Base-by-base conservation (phyloP, 1,140 invertebrate genomes). In the Polypedilum vanderplanki region DNA sequence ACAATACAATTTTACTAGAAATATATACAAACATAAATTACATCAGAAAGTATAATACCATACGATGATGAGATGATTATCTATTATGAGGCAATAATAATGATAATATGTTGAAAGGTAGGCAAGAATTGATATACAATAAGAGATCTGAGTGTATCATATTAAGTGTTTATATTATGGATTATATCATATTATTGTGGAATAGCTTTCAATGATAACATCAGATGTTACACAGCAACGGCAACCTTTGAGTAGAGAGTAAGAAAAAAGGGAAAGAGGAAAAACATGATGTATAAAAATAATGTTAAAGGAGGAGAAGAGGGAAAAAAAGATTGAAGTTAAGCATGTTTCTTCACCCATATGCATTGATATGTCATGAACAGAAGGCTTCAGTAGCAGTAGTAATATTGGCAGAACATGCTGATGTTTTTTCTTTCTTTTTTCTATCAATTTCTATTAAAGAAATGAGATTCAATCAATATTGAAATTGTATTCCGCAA, bases 131-230 rank as follows among this genome's bases (percentile, higher is more conserved):
- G 46, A 57, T 57, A 57, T 57, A 33, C 24, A 33, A 33, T 33
- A 33, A 33, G 2, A 33, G 2, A 33, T 33, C 24, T 5, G 46
- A 57, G 46, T 57, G 46, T 57, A 57, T 57, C 46, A 57, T 57
- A 57, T 57, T n/a, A 57, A 57, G 46, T 57, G 46, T 57, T 57
- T 57, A 57, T 57, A 57, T 57, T 57, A 57, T 57, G 46, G 46
- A 57, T 57, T 57, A 57, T 57, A 57, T n/a, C n/a, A 15, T 57
- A 12, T 57, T n/a, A 57, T n/a, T n/a, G 46, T n/a, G 46, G n/a
- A 57, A 57, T 57, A 57, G 46, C 12, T n/a, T 33, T 33, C 24
- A 33, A n/a, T 33, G 24, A 33, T 33, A 33, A 3, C 24, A 33
- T 33, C 24, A 33, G 24, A 33, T 33, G 24, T 33, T 33, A 33